phyloP scores from a whole-genome alignment of 2,113 vertebrate species.

The Phaethornis superciliosus region DNA sequence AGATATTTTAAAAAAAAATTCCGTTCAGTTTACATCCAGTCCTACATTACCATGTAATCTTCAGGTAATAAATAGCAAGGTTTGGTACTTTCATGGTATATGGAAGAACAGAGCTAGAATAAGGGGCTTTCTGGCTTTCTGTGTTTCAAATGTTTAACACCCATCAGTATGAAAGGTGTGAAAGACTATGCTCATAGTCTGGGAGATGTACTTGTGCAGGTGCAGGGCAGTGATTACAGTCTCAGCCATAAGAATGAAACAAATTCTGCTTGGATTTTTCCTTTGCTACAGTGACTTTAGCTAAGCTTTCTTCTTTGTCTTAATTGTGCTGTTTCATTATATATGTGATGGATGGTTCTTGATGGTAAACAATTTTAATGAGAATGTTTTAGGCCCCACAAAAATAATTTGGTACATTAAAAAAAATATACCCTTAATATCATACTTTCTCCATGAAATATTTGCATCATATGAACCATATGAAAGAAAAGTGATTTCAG shows the following conservation, averaged over 20 bases:
- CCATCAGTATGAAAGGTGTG: background rate
- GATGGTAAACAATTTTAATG: background rate
- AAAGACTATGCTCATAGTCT: background rate
- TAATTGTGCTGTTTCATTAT: background rate
- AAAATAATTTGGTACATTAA: constrained; percentile 17
- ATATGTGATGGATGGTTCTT: background rate
- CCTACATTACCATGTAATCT: background rate
- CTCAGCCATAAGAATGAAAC: background rate
- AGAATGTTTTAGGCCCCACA: background rate
- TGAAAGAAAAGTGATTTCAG: background rate
- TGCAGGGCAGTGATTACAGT: background rate
- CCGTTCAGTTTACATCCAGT: background rate
- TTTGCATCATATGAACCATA: background rate
- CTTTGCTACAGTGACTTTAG: background rate
- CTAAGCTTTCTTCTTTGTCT: background rate
- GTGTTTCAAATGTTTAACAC: background rate
- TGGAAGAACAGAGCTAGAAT: background rate
- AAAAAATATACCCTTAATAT: background rate
- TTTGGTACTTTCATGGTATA: background rate
- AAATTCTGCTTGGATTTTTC: background rate
- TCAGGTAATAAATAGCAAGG: background rate
- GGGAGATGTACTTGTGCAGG: background rate
- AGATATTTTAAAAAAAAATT: too few relatives aligned
- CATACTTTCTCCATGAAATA: background rate
- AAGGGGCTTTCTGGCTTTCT: background rate